These are phyloP conservation scores for Spodoptera exigua DNA, from an alignment of 2,888 invertebrate genomes.

Conservation along the genomic window DNA sequence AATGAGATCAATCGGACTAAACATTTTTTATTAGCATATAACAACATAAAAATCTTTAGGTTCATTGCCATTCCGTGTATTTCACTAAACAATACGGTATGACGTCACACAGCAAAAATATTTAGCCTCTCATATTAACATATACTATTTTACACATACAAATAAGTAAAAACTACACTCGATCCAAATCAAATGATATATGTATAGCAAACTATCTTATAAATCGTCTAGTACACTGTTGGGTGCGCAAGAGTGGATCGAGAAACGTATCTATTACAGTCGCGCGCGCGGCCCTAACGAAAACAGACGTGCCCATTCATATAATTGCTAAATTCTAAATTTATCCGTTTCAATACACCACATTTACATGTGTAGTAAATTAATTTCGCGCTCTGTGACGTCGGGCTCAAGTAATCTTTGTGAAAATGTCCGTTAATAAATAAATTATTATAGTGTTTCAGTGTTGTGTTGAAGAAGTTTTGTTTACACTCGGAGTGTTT, in stretches of 20 bases:
- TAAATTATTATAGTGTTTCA: slow-evolving; percentile 26
- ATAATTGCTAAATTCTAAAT: slow-evolving; percentile 36
- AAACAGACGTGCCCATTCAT: slow-evolving; percentile 50
- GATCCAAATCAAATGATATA: slow-evolving; percentile 9
- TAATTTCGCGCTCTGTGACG: slow-evolving; percentile 26
- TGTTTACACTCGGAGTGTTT: slow-evolving; percentile 11
- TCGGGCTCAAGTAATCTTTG: slow-evolving; percentile 8
- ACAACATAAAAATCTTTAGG: slow-evolving; percentile 18
- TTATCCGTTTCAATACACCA: slow-evolving; percentile 18
- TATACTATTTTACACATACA: slow-evolving; percentile 26
- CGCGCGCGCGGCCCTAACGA: slow-evolving; percentile 48
- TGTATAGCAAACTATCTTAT: slow-evolving; percentile 26
- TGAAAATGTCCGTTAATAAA: slow-evolving; percentile 21
- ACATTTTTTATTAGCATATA: slow-evolving; percentile 17
- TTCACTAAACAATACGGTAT: too few relatives aligned
- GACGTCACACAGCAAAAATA: slow-evolving; percentile 26
- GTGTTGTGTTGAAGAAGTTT: slow-evolving; percentile 18
- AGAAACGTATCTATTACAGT: slow-evolving; percentile 53
- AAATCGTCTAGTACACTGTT: slow-evolving; percentile 1
- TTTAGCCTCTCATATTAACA: slow-evolving; percentile 22
- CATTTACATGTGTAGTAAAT: slow-evolving; percentile 9
- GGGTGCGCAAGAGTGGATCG: slow-evolving; percentile 53
- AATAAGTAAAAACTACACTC: slow-evolving; percentile 17
- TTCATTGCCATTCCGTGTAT: slow-evolving; percentile 15
- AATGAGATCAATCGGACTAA: too few relatives aligned